Evolutionary conservation across 2,888 invertebrate species (phyloP).

Genomic region (Syrphus vitripennis): DNA sequence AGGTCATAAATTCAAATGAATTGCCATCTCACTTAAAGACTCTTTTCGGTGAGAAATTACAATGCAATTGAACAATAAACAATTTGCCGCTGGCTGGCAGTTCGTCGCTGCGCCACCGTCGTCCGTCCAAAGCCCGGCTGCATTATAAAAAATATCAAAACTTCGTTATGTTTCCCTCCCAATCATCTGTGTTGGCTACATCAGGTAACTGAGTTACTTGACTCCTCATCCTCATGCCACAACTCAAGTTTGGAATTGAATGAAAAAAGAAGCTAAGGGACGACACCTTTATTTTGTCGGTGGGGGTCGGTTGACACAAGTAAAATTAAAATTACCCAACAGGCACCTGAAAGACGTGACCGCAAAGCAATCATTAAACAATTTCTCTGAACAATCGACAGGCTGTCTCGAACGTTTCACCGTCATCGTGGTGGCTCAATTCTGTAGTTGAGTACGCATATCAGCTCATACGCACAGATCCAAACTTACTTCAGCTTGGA

Average conservation of each 20-base stretch:
- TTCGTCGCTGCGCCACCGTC: too few relatives aligned
- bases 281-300: slow-evolving; percentile 17
- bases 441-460: background rate
- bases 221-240: too few relatives aligned
- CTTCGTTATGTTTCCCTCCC: slow-evolving; percentile 3
- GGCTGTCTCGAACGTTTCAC: slow-evolving; percentile 33
- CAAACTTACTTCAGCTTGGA: background rate
- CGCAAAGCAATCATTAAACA: slow-evolving; percentile 64
- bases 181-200: slow-evolving; percentile 32
- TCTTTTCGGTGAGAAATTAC: slow-evolving; percentile 33
- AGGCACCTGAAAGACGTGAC: slow-evolving; percentile 70
- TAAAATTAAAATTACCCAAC: slow-evolving; percentile 24
- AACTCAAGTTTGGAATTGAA: background rate
- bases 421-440: slow-evolving; percentile 14
- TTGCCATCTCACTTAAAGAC: slow-evolving; percentile 17
- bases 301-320: slow-evolving; percentile 23
- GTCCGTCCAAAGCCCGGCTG: slow-evolving; percentile 9
- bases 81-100: slow-evolving; percentile 30
- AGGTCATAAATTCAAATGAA: slow-evolving; percentile 37
- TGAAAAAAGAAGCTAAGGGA: slow-evolving; percentile 25
- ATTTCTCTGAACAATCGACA: slow-evolving; percentile 63
- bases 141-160: background rate
- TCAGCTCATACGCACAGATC: too few relatives aligned
- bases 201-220: background rate
- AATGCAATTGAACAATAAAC: slow-evolving; percentile 56